Base-by-base conservation (phyloP, 1,140 invertebrate species). In the Riptortus pedestris region DNA sequence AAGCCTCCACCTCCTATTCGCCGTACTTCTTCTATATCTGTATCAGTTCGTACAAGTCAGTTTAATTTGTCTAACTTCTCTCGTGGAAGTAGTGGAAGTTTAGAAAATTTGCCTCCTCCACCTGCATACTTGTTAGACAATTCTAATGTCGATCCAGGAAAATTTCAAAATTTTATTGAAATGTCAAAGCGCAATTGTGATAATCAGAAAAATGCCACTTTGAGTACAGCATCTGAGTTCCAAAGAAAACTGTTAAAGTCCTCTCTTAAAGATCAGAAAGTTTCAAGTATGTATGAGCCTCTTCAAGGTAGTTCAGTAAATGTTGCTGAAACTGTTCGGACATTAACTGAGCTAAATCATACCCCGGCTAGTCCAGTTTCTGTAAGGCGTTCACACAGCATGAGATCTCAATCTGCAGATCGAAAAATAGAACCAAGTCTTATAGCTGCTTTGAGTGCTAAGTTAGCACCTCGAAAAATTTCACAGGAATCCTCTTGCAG, bases 261-360 rank as follows among this genome's bases (percentile, higher is more conserved):
- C 2, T 62, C 65, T 52, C n/a, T 27, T 26, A 57, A 66, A 63
- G 62, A 61, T 28, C 11, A 18, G 26, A 45, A 63, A 67, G 52
- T 51, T 20, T 2, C 63, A 22, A 51, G 38, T 43, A 62, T 22
- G 57, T 18, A 45, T 66, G 29, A 43, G 33, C 61, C 47, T n/a
- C 60, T 14, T 45, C 52, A 43, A 51, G 61, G 33, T 72, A 64
- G 74, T 74, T 67, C 72, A 80, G 51, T 70, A 24, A 87, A 84
- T 70, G 90, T 93, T n/a, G 88, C 88, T 2, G 89, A 92, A 74
- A 90, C 89, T 0, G 88, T 93, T 12, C 87, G 88, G 72, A 88
- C 86, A 22, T 73, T 93, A 62, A 91, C 88, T 0, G 88, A 91
- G 72, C 74, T 90, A 64, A 87, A 88, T 70, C 90, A 92, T 73